Evolutionary conservation across 2,888 invertebrate species (phyloP).

Genomic region (Neelides folsomi): DNA sequence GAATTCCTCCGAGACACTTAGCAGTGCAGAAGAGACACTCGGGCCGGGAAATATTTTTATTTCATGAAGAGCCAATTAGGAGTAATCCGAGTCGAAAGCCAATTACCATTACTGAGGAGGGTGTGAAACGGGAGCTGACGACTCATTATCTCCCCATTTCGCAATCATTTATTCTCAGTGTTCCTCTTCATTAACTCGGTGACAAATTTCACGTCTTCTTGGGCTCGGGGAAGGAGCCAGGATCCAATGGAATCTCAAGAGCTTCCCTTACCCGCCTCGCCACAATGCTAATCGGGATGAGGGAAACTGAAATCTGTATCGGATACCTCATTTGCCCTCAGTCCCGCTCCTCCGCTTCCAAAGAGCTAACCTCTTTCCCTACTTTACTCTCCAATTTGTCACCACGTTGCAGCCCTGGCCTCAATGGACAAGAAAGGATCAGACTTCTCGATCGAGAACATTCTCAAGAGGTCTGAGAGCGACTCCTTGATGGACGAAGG

Average conservation of each 20-base stretch:
- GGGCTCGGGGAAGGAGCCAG: too few relatives aligned
- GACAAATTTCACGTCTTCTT: constrained; percentile 32
- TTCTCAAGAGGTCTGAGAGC: constrained; percentile 13
- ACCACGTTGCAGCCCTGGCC: too few relatives aligned
- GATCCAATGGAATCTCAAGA: background rate
- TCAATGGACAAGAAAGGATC: constrained; percentile 23
- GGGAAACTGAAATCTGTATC: too few relatives aligned
- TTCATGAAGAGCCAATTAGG: constrained; percentile 34
- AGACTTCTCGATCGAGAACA: constrained; percentile 29
- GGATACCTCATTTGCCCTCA: background rate
- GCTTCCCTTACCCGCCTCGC: background rate
- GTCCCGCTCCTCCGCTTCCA: background rate
- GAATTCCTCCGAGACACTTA: background rate
- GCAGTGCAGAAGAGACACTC: constrained; percentile 4
- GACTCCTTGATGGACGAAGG: background rate
- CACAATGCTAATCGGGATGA: background rate
- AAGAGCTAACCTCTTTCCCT: background rate
- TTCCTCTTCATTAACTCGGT: constrained; percentile 34
- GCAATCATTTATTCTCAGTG: constrained; percentile 34
- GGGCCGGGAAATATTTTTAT: constrained; percentile 30
- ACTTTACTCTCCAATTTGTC: too few relatives aligned
- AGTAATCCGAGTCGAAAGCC: constrained; percentile 34
- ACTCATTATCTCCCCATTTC: constrained; percentile 34
- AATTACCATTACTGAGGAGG: constrained; percentile 31
- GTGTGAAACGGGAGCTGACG: constrained; percentile 33